These are phyloP conservation scores for Popillia japonica DNA, from an alignment of 1,140 invertebrate species.

Conservation along the genomic window DNA sequence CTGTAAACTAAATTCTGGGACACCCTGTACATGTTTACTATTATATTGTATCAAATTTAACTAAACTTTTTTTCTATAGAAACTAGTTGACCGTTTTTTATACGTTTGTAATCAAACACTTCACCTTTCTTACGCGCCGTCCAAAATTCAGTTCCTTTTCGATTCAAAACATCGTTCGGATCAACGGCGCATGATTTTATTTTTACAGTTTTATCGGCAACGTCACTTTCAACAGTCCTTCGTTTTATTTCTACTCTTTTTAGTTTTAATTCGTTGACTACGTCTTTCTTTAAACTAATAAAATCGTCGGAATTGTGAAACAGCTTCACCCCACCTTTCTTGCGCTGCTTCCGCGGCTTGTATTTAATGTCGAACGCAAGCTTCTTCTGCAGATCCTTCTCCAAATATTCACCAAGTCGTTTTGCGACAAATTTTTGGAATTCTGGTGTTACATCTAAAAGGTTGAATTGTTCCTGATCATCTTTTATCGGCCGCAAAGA, in stretches of 20 bases:
- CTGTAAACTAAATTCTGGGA: no score
- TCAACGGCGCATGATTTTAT: conserved; percentile 47
- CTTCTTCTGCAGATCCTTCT: conserved; percentile 47
- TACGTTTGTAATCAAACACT: conserved; percentile 47
- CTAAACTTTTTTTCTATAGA: conserved; percentile 24
- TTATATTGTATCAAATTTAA: conserved; percentile 16
- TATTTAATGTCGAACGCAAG: not conserved
- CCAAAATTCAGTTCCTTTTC: conserved; percentile 51
- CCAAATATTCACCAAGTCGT: conserved; percentile 47
- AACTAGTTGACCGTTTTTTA: conserved; percentile 22
- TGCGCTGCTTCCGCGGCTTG: not conserved
- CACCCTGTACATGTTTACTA: no score
- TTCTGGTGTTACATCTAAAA: conserved; percentile 51
- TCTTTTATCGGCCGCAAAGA: conserved; percentile 46
- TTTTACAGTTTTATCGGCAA: conserved; percentile 40
- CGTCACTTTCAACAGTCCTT: conserved; percentile 2
- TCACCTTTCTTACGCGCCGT: conserved; percentile 49
- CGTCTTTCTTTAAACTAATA: conserved; percentile 42
- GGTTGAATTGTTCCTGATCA: conserved; percentile 50
- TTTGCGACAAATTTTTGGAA: conserved; percentile 53
- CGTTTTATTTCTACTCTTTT: conserved; percentile 3
- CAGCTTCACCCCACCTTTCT: conserved; percentile 49
- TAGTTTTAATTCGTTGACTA: not conserved
- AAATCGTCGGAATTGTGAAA: conserved; percentile 48
- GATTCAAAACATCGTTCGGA: conserved; percentile 49